These are phyloP conservation scores for Rhagonycha lutea DNA, from an alignment of 2,888 invertebrate genomes.

Conservation along the genomic window DNA sequence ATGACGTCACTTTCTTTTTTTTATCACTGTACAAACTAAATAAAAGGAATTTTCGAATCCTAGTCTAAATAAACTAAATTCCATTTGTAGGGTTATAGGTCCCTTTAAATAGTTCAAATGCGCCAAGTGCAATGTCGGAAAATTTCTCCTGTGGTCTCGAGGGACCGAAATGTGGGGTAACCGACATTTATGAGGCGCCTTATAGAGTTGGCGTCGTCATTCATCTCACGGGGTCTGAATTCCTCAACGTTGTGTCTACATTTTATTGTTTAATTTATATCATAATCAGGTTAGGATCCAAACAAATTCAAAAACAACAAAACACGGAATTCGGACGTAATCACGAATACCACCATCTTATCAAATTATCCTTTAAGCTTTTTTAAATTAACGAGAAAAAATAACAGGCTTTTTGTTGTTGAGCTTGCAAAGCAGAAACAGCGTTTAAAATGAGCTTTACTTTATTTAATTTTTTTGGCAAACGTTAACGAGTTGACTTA, in stretches of 20 bases:
- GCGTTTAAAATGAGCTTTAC: neutral
- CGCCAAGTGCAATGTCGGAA: neutral
- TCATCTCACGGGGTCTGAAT: neutral
- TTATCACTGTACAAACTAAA: too few species aligned
- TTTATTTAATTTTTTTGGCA: neutral
- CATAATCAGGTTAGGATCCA: neutral
- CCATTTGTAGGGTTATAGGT: too few species aligned
- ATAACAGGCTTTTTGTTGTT: neutral
- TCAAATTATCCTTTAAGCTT: neutral
- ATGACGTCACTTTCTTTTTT: too few species aligned
- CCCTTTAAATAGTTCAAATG: neutral
- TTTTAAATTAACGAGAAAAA: neutral
- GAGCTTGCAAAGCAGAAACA: neutral
- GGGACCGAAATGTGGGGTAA: neutral
- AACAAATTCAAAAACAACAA: neutral
- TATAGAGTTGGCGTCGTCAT: neutral
- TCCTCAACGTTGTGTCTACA: neutral
- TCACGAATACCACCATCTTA: neutral
- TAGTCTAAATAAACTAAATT: too few species aligned
- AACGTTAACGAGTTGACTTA: neutral
- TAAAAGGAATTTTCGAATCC: too few species aligned
- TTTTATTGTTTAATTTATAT: neutral
- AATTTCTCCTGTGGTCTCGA: neutral
- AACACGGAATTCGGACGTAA: neutral
- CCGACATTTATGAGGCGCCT: neutral